Evolutionary conservation across 2,797 vertebrate genomes (phyloP).

Genomic region (Sandelia bainsii): DNA sequence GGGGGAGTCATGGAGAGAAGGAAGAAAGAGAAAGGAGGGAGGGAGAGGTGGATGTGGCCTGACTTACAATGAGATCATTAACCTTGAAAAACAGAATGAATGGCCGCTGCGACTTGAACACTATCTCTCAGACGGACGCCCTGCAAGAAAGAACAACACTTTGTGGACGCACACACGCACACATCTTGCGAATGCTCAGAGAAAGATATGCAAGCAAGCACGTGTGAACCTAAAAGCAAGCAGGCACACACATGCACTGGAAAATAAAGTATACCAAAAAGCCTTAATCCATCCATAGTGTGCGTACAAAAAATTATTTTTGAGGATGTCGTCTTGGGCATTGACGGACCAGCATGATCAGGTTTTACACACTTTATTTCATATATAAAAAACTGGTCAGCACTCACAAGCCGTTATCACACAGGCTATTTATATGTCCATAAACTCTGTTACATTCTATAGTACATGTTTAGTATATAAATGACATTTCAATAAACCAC

Average conservation of each 20-base stretch:
- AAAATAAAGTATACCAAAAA: not conserved
- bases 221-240: not conserved
- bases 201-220: constrained; percentile 20
- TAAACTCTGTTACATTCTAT: constrained; percentile 41
- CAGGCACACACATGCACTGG: too few species aligned
- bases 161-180: constrained; percentile 1
- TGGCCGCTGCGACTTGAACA: constrained; percentile 71
- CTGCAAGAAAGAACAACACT: constrained; percentile 57
- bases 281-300: too few species aligned
- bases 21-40: constrained; percentile 6
- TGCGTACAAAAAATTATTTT: not conserved
- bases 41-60: constrained; percentile 73
- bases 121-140: constrained; percentile 68
- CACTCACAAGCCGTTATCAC: constrained; percentile 28
- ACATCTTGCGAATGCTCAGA: constrained; percentile 4
- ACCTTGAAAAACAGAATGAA: constrained; percentile 81
- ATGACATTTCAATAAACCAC: constrained; percentile 50
- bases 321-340: not conserved
- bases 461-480: constrained; percentile 62
- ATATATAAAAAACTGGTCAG: constrained; percentile 1
- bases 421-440: constrained; percentile 70
- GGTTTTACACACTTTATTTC: not conserved
- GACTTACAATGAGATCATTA: constrained; percentile 88
- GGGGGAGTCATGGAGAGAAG: constrained; percentile 14
- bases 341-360: not conserved